These are phyloP conservation scores for Agraylea sexmaculata DNA, from an alignment of 1,140 invertebrate species.

Conservation along the genomic window DNA sequence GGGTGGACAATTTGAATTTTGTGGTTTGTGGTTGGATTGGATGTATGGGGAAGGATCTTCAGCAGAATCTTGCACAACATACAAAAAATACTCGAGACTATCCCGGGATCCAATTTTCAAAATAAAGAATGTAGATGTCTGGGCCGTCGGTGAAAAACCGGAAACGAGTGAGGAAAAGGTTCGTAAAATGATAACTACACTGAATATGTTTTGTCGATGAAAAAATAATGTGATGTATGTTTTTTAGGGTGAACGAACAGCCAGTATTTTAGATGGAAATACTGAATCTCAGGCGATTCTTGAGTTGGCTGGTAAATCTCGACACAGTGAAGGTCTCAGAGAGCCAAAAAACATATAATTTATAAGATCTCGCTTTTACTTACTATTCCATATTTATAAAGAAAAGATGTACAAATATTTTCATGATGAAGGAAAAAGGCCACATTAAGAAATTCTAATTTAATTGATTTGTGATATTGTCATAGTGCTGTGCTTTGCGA, in stretches of 20 bases:
- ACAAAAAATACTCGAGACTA: constrained; percentile 63
- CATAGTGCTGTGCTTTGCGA: too few relatives aligned
- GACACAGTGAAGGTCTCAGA: constrained; percentile 67
- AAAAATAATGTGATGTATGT: constrained; percentile 8
- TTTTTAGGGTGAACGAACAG: constrained; percentile 35
- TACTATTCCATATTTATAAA: too few relatives aligned
- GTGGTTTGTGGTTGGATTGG: constrained; percentile 77
- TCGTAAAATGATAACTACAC: constrained; percentile 18
- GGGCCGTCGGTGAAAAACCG: constrained; percentile 70
- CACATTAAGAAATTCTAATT: too few relatives aligned
- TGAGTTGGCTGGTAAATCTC: constrained; percentile 61
- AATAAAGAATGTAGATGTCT: constrained; percentile 73
- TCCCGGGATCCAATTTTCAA: constrained; percentile 65
- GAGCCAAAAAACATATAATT: constrained; percentile 33
- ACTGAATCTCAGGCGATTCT: constrained; percentile 68
- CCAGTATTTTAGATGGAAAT: constrained; percentile 62
- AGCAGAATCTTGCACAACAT: constrained; percentile 74
- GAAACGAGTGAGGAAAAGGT: constrained; percentile 48
- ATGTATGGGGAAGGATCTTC: constrained; percentile 69
- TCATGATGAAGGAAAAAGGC: too few relatives aligned
- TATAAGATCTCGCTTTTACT: too few relatives aligned
- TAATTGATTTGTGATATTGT: too few relatives aligned
- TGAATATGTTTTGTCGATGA: background rate
- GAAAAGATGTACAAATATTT: too few relatives aligned
- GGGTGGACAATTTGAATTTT: constrained; percentile 81